Percentiles rank a stretch among this genome's conserved stretches.
Evolutionary conservation across 2,888 invertebrate species (phyloP).

Genomic region (Apotomis turbidana): DNA sequence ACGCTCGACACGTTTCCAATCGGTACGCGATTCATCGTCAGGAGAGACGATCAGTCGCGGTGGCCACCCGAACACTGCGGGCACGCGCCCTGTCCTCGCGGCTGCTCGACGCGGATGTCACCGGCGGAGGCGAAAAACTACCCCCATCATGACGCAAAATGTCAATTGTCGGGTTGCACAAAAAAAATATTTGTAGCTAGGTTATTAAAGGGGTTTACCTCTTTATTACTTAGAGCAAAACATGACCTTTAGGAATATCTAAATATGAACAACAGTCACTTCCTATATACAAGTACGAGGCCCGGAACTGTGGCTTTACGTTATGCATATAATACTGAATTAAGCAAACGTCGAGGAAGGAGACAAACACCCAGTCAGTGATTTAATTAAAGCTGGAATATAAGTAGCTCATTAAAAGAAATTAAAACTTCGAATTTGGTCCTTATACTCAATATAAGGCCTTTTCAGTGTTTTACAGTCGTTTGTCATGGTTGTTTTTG

Average conservation of each 20-base stretch:
- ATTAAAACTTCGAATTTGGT: not conserved
- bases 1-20: too few relatives aligned
- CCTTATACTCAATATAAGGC: too few relatives aligned
- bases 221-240: slow-evolving; percentile 5
- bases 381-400: slow-evolving; percentile 25
- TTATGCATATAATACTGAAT: slow-evolving; percentile 32
- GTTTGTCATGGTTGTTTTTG: too few relatives aligned
- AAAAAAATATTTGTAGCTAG: too few relatives aligned
- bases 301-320: slow-evolving; percentile 2
- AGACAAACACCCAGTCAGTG: slow-evolving; percentile 13
- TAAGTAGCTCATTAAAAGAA: not conserved
- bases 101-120: too few relatives aligned
- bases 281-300: slow-evolving; percentile 29
- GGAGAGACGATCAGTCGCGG: too few relatives aligned
- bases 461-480: too few relatives aligned
- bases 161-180: not conserved
- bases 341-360: slow-evolving; percentile 12
- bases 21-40: too few relatives aligned
- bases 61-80: too few relatives aligned
- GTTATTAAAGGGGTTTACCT: not conserved
- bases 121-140: too few relatives aligned
- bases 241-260: not conserved
- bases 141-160: too few relatives aligned
- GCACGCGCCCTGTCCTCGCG: too few relatives aligned
- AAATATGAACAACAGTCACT: slow-evolving; percentile 14